A percentile compares a stretch with the other conserved stretches of the same genome.
Evolutionary conservation across 2,888 invertebrate species (phyloP).

Genomic region (Pecten maximus): DNA sequence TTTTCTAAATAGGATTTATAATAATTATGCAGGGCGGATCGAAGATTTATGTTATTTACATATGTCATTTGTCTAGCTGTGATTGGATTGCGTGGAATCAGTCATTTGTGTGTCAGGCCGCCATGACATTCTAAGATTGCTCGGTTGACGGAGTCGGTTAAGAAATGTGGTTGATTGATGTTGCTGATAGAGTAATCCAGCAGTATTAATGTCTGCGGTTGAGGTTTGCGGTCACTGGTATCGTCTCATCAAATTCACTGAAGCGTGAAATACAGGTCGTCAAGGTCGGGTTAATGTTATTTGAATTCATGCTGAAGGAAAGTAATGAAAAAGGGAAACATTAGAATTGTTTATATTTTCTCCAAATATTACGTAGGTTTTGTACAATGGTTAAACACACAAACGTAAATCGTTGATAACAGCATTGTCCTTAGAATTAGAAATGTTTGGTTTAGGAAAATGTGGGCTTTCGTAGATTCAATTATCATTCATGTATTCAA

Average conservation of each 20-base stretch:
- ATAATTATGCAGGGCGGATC: neutral
- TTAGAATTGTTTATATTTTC: neutral
- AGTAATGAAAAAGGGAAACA: neutral
- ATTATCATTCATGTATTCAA: neutral
- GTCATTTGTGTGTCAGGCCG: neutral
- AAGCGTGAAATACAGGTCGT: neutral
- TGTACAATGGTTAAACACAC: neutral
- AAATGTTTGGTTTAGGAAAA: neutral
- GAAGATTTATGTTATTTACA: neutral
- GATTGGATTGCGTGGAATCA: neutral
- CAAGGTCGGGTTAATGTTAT: neutral
- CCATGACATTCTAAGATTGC: neutral
- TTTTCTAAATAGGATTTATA: no score
- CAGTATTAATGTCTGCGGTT: neutral
- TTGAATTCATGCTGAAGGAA: neutral
- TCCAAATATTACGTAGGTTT: neutral
- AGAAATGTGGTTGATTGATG: neutral
- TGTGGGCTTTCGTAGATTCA: neutral
- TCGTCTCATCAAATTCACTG: neutral
- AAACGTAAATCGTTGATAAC: neutral
- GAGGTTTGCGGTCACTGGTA: constrained; percentile 5
- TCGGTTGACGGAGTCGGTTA: neutral
- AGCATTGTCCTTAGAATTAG: neutral
- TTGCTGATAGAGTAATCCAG: neutral
- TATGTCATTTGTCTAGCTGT: neutral